These are phyloP conservation scores for Strigamia crassipes DNA, from an alignment of 2,888 invertebrate species.

Conservation along the genomic window DNA sequence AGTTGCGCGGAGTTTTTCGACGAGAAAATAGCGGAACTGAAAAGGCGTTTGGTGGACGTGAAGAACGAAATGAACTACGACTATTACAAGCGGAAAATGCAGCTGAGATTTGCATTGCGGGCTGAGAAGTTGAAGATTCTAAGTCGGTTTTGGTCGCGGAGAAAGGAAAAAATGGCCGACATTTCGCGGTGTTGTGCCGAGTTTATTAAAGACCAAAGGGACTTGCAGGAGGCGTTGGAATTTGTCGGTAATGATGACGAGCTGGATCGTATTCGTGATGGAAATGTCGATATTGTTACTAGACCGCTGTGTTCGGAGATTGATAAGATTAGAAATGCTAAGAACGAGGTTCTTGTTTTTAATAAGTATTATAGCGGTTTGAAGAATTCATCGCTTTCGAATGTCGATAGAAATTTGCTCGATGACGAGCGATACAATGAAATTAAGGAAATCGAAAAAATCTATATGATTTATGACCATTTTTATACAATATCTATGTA, in stretches of 20 bases:
- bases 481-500: too few species aligned
- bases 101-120: background rate
- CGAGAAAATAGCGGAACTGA: background rate
- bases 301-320: background rate
- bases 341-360: background rate
- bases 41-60: background rate
- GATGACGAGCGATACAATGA: background rate
- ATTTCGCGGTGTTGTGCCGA: background rate
- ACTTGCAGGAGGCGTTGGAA: background rate
- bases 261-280: background rate
- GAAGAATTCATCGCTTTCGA: background rate
- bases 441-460: background rate
- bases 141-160: too few species aligned
- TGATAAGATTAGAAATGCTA: background rate
- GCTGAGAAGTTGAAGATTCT: too few species aligned
- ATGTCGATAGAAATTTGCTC: background rate
- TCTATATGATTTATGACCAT: background rate
- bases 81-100: background rate
- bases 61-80: background rate
- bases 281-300: background rate
- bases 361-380: constrained; percentile 1
- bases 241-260: background rate
- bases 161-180: too few species aligned
- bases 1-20: background rate
- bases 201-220: background rate